These are phyloP conservation scores for Muscicapa comitata DNA, from an alignment of 2,797 vertebrate species.

Conservation along the genomic window DNA sequence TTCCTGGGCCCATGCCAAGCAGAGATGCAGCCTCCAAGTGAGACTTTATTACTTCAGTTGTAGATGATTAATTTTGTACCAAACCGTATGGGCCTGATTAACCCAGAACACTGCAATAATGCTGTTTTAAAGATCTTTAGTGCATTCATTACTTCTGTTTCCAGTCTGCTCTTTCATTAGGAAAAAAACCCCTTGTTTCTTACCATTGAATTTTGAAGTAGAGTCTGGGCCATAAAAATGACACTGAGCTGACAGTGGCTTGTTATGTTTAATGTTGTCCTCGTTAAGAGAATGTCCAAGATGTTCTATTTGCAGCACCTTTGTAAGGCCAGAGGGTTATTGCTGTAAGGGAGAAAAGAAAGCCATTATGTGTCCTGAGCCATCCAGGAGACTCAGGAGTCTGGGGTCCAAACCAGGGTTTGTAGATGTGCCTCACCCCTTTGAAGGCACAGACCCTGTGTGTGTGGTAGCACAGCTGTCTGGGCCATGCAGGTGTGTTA, in stretches of 20 bases:
- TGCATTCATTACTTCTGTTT: slow-evolving; percentile 8
- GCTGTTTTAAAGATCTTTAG: slow-evolving; percentile 24
- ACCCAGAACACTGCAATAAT: slow-evolving; percentile 12
- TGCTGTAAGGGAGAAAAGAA: background rate
- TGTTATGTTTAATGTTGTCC: background rate
- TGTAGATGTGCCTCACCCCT: background rate
- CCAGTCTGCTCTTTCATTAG: background rate
- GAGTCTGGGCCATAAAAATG: background rate
- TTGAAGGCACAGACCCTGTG: background rate
- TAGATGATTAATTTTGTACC: slow-evolving; percentile 55
- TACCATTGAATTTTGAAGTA: background rate
- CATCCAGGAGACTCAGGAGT: background rate
- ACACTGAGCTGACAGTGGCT: background rate
- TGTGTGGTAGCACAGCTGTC: background rate
- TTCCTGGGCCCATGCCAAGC: slow-evolving; percentile 34
- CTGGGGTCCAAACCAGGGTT: background rate
- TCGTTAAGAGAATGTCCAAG: background rate
- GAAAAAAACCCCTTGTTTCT: background rate
- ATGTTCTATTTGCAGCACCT: background rate
- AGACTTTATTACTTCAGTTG: slow-evolving; percentile 17
- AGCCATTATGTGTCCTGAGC: background rate
- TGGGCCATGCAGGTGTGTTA: background rate
- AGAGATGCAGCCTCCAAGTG: slow-evolving; percentile 19
- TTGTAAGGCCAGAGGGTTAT: background rate
- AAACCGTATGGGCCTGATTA: slow-evolving; percentile 24